These are phyloP conservation scores for Chymomyza amoena DNA, from an alignment of 2,888 invertebrate species.

Conservation along the genomic window DNA sequence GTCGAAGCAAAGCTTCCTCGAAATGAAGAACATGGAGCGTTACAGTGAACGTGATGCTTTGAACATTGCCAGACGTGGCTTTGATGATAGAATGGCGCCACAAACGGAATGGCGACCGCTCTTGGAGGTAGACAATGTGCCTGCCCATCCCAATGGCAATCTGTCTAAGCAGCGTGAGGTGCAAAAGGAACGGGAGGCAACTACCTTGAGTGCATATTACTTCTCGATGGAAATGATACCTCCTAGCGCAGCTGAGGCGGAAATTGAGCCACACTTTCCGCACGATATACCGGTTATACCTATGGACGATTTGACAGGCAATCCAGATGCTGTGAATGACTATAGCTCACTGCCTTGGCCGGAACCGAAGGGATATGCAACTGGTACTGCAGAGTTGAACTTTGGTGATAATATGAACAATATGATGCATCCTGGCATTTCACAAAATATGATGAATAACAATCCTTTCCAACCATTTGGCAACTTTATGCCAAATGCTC, in stretches of 20 bases:
- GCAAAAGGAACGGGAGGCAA: conserved; percentile 92
- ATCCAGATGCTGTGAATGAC: conserved; percentile 89
- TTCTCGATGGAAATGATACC: conserved; percentile 91
- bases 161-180: conserved; percentile 92
- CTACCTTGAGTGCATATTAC: conserved; percentile 89
- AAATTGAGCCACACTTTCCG: conserved; percentile 87
- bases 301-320: conserved; percentile 91
- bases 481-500: conserved; percentile 35
- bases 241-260: conserved; percentile 92
- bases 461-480: conserved; percentile 74
- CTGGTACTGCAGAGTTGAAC: conserved; percentile 46
- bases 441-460: conserved; percentile 40
- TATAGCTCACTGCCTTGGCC: conserved; percentile 90
- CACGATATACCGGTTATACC: conserved; percentile 91
- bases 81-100: conserved; percentile 91
- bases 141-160: conserved; percentile 84
- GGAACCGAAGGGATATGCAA: conserved; percentile 84
- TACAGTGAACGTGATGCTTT: conserved; percentile 91
- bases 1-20: conserved; percentile 89
- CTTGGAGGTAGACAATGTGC: conserved; percentile 84
- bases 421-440: conserved; percentile 18
- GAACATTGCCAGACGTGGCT: conserved; percentile 86
- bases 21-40: conserved; percentile 94
- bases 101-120: conserved; percentile 87
- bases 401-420: conserved; percentile 35